Conservation (phyloP, 2,113 vertebrate genomes). For the Myotis brandtii region DNA sequence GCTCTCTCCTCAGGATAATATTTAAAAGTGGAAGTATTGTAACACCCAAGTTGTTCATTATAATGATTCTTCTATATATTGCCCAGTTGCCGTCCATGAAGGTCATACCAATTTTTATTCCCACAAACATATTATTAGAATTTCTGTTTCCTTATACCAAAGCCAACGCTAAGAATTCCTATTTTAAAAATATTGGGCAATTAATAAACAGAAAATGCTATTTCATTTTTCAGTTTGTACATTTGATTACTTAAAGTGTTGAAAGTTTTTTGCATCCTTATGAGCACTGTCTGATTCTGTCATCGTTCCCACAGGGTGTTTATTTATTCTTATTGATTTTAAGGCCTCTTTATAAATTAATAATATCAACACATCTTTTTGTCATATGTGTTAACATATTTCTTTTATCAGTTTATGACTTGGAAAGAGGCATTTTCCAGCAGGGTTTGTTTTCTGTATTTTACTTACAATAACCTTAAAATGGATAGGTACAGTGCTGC, state of each 20-base stretch:
- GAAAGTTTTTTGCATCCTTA: background rate
- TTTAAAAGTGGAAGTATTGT: background rate
- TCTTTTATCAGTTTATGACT: background rate
- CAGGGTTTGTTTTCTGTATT: background rate
- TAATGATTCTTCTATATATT: background rate
- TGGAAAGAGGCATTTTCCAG: background rate
- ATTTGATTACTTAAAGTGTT: background rate
- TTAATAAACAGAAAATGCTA: background rate
- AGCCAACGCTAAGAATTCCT: background rate
- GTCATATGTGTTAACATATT: background rate
- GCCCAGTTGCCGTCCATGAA: slow-evolving; percentile 2
- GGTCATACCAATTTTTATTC: background rate
- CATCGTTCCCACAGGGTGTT: background rate
- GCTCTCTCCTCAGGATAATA: background rate
- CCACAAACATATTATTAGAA: background rate
- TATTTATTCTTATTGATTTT: slow-evolving; percentile 43
- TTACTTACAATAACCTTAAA: background rate
- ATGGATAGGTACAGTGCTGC: background rate
- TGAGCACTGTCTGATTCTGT: background rate
- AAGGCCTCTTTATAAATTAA: background rate
- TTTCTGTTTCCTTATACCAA: background rate
- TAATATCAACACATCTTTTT: background rate
- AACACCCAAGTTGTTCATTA: background rate
- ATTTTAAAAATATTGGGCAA: background rate
- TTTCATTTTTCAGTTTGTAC: background rate